Evolutionary conservation across 1,140 invertebrate genomes (phyloP), one percentile per base, ranked within the genome.

Genomic region (Stegodyphus dumicola): DNA sequence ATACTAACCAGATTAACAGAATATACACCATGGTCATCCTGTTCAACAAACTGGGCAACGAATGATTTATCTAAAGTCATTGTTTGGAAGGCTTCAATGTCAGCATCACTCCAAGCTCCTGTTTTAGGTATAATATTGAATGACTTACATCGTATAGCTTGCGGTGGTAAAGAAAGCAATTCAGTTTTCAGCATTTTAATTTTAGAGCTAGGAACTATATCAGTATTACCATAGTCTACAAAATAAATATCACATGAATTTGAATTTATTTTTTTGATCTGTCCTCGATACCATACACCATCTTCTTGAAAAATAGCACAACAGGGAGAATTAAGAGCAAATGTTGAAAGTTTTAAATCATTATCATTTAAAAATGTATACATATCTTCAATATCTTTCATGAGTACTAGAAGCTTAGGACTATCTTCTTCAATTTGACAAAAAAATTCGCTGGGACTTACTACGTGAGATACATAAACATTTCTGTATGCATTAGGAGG

Each of bases 171-270:
- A 48, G 17, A 53, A 33, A 87, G 52, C 60, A 87, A 73, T 17
- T 83, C 56, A 53, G 60, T n/a, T 66, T 64, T 49, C 9, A 87
- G 67, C 11, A 53, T 17, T 60, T 83, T 81, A 13, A 87, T 60
- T 56, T 87, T 77, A 5, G 70, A 75, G 15, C 60, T 17, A 52
- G 74, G 56, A 64, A 87, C 73, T 13, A 6, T 48, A 74, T 77
- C 75, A 7, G 67, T 60, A 89, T 96, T 96, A 10, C 96, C 96
- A 89, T 94, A 96, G 89, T 97, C 96, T 6, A 96, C 93, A 89
- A 95, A 97, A 60, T 93, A 92, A 0, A 96, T 93, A 2, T 94
- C 94, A 11, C 93, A 94, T 17, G 94, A 93, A 2, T 88, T 78
- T 74, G 94, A 93, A 11, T 92, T 91, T 85, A 94, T 91, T 88